Evolutionary conservation across 2,888 invertebrate genomes (phyloP), one percentile per base, ranked within the genome.

Genomic region (Microctonus aethiopoides): DNA sequence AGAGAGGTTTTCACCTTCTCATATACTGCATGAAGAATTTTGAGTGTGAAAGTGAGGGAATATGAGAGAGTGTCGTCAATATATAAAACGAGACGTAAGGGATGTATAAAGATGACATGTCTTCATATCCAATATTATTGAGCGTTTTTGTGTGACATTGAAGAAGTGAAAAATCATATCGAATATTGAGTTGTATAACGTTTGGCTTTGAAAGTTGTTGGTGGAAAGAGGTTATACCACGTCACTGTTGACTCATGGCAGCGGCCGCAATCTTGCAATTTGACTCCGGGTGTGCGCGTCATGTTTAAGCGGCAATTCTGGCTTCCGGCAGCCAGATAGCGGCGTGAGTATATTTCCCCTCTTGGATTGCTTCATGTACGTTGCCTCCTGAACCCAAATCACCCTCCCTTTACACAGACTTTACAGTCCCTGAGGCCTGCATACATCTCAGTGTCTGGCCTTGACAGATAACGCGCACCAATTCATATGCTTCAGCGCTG

Each of bases 251-350:
- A 69, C 62, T 62, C 62, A 11, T 62, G 29, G 62, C 36, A 69
- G 65, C 69, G 60, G 46, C 46, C 68, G 52, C 77, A 82, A 80
- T 79, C 80, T 80, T 73, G 77, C 76, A 77, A 76, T 79, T 79
- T 73, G 78, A 78, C 77, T 81, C 73, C 72, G 69, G 74, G 73
- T 76, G 78, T 76, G 74, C 76, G 77, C 77, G 77, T 78, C 79
- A 78, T 80, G 79, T 80, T 79, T 80, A 77, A 80, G 78, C 78
- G 78, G 78, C 77, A 78, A 80, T 79, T 81, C 78, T 71, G 74
- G 73, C 76, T 74, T 75, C 72, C 72, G 39, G 56, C 54, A 61
- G 61, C 51, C 51, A 60, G 51, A 61, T 54, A 36, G 46, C n/a
- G 24, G 36, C 59, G 24, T 36, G n/a, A n/a, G n/a, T 34, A 54